Conservation (phyloP, 2,113 vertebrate genomes). For the pig (Sus scrofa) region T2T-Sscrofa CM000820.6:16593001-16593500, state of each 20-base stretch:
- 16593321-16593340: not conserved
- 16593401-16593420: conserved; percentile 3
- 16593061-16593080: not conserved
- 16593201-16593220: not conserved
- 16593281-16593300: not conserved
- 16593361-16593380: not conserved
- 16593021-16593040: not conserved
- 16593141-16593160: not conserved
- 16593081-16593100: not conserved
- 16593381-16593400: not conserved
- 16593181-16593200: not conserved
- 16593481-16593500: not conserved
- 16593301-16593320: not conserved
- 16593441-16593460: not conserved
- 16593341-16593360: not conserved
- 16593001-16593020: not conserved
- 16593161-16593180: not conserved
- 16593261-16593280: not conserved
- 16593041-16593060: not conserved
- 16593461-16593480: not conserved
- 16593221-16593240: not conserved
- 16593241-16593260: not conserved
- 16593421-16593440: not conserved
- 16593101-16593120: not conserved
- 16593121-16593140: not conserved